Base-by-base conservation (phyloP, 2,888 invertebrate species). In the Agonopterix arenella region DNA sequence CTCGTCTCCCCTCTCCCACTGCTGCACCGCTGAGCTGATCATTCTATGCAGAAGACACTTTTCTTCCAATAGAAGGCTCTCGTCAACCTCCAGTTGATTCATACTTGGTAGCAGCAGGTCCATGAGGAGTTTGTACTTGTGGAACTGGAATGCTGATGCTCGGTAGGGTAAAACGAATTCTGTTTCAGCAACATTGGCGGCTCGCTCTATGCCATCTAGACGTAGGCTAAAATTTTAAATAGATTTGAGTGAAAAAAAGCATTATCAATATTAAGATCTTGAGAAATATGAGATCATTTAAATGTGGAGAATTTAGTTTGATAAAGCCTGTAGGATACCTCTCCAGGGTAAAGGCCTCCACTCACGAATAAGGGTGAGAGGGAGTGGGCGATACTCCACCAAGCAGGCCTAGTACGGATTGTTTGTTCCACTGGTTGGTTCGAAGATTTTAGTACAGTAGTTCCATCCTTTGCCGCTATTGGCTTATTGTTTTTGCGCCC, bases 1-100 rank as follows among this genome's bases (percentile, higher is more conserved):
- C 69, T 92, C 92, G 65, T 92, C 92, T 2, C 92, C 92, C 60
- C 92, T 78, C 64, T 91, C 90, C 86, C 90, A 90, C 36, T 81
- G 84, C 53, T 90, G 89, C 1, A 93, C 90, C 0, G 91, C 80
- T 4, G 90, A 90, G 54, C 93, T 93, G 46, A 92, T 68, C 79
- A 93, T 84, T 59, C 76, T 84, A 65, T 93, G 93, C 16, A 89
- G 59, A 10, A 84, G 64, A 53, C 89, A 89, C 53, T 79, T 85
- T 66, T 92, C 92, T n/a, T 72, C 66, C 13, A 72, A 49, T 4
- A 80, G 73, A 42, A 92, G 67, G 36, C 65, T 69, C 52, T 80
- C 79, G 46, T 85, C 80, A 1, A 79, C 66, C 50, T 78, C 66
- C 11, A 88, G 52, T 7, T 85, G 69, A 47, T 80, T 70, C 57